Conservation (phyloP, 2,113 vertebrate genomes). For the Micronisus gabar region DNA sequence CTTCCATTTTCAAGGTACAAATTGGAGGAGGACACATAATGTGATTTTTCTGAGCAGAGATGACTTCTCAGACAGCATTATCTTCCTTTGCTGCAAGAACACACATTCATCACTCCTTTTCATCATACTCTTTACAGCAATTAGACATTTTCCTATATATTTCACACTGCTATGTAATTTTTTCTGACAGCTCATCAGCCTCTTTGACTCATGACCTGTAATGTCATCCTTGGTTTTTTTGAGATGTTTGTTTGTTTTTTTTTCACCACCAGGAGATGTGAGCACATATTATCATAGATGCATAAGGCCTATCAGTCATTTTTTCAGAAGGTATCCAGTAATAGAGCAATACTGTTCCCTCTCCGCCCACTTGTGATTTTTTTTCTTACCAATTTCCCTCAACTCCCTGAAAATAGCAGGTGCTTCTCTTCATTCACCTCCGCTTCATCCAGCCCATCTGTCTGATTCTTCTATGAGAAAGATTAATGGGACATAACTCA, state of each 20-base stretch:
- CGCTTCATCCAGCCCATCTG: conserved; percentile 67
- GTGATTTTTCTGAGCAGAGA: background rate
- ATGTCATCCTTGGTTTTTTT: conserved; percentile 26
- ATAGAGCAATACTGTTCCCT: conserved; percentile 56
- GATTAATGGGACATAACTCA: conserved; percentile 63
- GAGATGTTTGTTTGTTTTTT: conserved; percentile 36
- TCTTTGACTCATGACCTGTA: conserved; percentile 52
- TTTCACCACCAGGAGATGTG: background rate
- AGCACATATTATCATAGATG: conserved; percentile 12
- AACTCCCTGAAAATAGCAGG: conserved; percentile 64
- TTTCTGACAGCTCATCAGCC: conserved; percentile 50
- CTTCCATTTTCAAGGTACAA: background rate
- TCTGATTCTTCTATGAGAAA: conserved; percentile 54
- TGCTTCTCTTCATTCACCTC: conserved; percentile 67
- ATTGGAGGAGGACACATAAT: background rate
- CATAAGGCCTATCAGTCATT: conserved; percentile 55
- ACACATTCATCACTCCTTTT: conserved; percentile 23
- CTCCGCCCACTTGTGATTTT: conserved; percentile 55
- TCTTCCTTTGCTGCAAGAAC: background rate
- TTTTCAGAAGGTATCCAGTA: conserved; percentile 50
- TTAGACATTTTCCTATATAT: conserved; percentile 53
- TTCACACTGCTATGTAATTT: conserved; percentile 44
- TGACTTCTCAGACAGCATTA: conserved; percentile 9
- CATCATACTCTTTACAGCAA: conserved; percentile 41
- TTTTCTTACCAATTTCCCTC: conserved; percentile 50